Conservation (phyloP, 2,888 invertebrate species). For the Pseudococcus longispinus region DNA sequence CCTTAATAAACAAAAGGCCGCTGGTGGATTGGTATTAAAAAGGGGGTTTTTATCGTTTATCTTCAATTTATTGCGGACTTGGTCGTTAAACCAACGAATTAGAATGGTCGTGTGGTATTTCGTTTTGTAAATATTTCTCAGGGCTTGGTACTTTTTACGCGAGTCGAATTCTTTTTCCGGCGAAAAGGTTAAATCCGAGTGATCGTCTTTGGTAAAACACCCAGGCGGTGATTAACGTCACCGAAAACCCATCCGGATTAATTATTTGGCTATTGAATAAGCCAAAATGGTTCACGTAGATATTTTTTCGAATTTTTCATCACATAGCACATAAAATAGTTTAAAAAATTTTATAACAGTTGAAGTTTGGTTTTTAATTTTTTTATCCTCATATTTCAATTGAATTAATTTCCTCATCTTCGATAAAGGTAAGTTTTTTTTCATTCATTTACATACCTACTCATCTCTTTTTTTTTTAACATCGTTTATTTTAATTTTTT, state of each 20-base stretch:
- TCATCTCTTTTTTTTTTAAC: slow-evolving; percentile 28
- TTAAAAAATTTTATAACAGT: background rate
- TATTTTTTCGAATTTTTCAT: background rate
- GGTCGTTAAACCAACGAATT: background rate
- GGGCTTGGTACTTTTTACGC: background rate
- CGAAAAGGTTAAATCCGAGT: background rate
- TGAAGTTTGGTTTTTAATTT: background rate
- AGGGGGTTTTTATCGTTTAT: background rate
- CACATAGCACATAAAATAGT: background rate
- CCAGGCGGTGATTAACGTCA: background rate
- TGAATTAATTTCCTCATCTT: background rate
- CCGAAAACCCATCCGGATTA: background rate
- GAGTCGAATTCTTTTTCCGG: background rate
- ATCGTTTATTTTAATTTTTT: slow-evolving; percentile 31
- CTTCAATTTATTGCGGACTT: background rate
- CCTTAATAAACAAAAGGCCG: background rate
- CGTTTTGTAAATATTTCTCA: background rate
- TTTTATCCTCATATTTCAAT: background rate
- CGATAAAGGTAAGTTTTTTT: slow-evolving; percentile 30
- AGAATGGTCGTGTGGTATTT: background rate
- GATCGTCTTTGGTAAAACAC: background rate
- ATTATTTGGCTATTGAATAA: background rate
- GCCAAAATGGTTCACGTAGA: background rate
- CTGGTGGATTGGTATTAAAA: background rate
- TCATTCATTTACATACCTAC: background rate